These are phyloP conservation scores for Corythoichthys intestinalis DNA, from an alignment of 2,113 vertebrate genomes.

Conservation along the genomic window DNA sequence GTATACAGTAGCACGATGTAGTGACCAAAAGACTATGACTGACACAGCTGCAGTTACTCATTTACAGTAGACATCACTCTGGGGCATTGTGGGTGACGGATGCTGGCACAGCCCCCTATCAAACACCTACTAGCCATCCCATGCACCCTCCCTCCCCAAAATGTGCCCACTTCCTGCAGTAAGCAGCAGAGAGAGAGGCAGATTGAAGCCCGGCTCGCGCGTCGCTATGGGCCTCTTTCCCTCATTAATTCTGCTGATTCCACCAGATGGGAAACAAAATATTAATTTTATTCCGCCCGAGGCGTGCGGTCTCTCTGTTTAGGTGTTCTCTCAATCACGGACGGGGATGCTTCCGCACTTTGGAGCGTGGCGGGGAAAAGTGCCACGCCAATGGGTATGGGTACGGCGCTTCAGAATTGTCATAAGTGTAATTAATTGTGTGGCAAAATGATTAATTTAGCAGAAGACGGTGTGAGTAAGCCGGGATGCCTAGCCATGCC, in stretches of 20 bases:
- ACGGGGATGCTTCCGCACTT: conserved; percentile 81
- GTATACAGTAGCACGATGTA: too few relatives aligned
- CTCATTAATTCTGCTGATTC: conserved; percentile 99
- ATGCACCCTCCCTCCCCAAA: conserved; percentile 8
- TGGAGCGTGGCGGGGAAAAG: conserved; percentile 80
- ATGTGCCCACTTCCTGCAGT: conserved; percentile 68
- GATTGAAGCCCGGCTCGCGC: conserved; percentile 83
- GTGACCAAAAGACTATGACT: conserved; percentile 44
- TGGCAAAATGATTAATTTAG: conserved; percentile 94
- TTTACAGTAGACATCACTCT: conserved; percentile 65
- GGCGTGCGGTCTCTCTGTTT: conserved; percentile 85
- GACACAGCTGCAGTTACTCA: conserved; percentile 64
- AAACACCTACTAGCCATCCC: conserved; percentile 37
- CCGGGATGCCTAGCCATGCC: conserved; percentile 83
- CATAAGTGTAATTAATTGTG: conserved; percentile 99
- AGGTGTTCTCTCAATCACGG: conserved; percentile 92
- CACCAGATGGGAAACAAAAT: conserved; percentile 99
- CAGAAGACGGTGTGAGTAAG: conserved; percentile 78
- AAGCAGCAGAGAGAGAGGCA: conserved; percentile 75
- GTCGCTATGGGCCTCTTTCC: conserved; percentile 86
- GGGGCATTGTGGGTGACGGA: conserved; percentile 50
- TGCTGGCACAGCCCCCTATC: conserved; percentile 62
- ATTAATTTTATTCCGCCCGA: conserved; percentile 99
- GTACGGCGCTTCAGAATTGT: conserved; percentile 81
- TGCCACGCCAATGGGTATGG: conserved; percentile 85